Evolutionary conservation across 2,888 invertebrate species (phyloP), one percentile per base, ranked within the genome.

Genomic region (Aleiodes leptofemur): DNA sequence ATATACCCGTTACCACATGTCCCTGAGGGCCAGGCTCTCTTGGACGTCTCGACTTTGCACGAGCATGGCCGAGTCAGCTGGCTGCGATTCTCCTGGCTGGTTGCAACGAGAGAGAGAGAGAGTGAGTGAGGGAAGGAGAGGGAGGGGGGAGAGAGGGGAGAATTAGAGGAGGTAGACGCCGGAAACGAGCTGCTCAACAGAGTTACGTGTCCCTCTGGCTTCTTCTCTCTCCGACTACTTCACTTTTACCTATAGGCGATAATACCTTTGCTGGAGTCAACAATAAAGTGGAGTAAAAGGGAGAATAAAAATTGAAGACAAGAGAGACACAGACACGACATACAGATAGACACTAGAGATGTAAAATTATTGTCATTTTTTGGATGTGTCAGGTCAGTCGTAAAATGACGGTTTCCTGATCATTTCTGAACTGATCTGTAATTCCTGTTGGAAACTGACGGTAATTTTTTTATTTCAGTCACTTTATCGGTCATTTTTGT

Each of bases 41-140:
- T 71, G 72, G 56, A 74, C 34, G 51, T 81, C 70, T 74, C 83
- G 82, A 77, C 78, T 77, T 71, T 77, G 69, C 78, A 78, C 82
- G 82, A 83, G 82, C 81, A 80, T 82, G 81, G 79, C 81, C 82
- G 83, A 84, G 83, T 85, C 85, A 84, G 86, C 85, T 85, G 84
- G 83, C 77, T 34, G 34, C 34, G 5, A 34, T 34, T 34, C 34
- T 34, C 5, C 6, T 34, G 4, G 23, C 23, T 23, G 23, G 23
- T 23, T 23, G 23, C 73, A 69, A 56, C 51, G 16, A 38, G 43
- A 16, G 31, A 55, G 16, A 9, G 38, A 13, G 13, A 55, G 16
- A 9, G 38, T 5, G 13, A 11, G 34, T 23, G 16, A 59, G 59
- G 11, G 13, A 29, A 53, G 9, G 48, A 9, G 57, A 13, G 57